Evolutionary conservation across 2,888 invertebrate species (phyloP).

Genomic region (Nomada flava): DNA sequence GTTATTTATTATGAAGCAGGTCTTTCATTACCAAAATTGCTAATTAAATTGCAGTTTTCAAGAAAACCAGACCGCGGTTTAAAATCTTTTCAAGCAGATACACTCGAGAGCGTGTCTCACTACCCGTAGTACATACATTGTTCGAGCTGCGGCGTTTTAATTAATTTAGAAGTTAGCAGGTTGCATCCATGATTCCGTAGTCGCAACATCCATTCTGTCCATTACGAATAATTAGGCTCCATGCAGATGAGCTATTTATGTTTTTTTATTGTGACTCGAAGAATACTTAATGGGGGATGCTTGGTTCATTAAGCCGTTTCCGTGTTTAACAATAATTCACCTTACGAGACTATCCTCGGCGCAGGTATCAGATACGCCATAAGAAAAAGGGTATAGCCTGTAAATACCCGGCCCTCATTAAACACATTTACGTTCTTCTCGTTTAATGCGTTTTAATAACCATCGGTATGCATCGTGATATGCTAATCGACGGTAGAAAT

Average conservation of each 20-base stretch:
- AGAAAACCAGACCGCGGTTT: neutral
- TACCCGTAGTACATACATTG: neutral
- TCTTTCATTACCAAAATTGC: too few relatives aligned
- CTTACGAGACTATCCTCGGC: slow-evolving; percentile 10
- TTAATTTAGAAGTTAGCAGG: slow-evolving; percentile 22
- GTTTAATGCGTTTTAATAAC: slow-evolving; percentile 52
- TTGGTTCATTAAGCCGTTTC: slow-evolving; percentile 39
- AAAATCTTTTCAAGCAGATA: neutral
- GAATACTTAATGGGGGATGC: slow-evolving; percentile 36
- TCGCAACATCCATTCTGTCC: slow-evolving; percentile 21
- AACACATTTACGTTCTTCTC: slow-evolving; percentile 44
- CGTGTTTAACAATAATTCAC: slow-evolving; percentile 37
- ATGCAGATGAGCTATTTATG: slow-evolving; percentile 19
- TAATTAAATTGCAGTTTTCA: neutral
- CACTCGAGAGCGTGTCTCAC: neutral
- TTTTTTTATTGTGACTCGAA: slow-evolving; percentile 29
- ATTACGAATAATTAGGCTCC: slow-evolving; percentile 45
- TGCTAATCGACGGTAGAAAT: slow-evolving; percentile 57
- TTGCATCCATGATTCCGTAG: neutral
- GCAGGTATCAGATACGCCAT: neutral
- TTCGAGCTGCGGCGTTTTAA: slow-evolving; percentile 7
- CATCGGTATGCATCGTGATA: slow-evolving; percentile 28
- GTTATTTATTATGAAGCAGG: neutral
- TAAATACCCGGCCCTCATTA: slow-evolving; percentile 42
- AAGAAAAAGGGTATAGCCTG: slow-evolving; percentile 26